Base-by-base conservation (phyloP, 1,140 invertebrate species). In the Scylla paramamosain region DNA sequence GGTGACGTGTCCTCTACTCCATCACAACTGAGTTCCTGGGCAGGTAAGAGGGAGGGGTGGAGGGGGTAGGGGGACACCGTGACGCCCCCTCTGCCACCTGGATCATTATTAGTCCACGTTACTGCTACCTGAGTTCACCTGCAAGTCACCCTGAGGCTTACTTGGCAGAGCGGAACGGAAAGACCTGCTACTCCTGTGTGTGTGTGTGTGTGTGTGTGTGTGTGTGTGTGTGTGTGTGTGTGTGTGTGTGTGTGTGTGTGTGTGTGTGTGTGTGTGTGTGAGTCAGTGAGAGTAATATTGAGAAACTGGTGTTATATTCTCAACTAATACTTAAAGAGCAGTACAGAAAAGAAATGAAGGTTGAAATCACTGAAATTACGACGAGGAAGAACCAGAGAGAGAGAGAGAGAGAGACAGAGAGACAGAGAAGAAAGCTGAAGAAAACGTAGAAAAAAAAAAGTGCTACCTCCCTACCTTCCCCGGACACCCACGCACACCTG, bases 131-230 rank as follows among this genome's bases (percentile, higher is more conserved):
- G 67, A 39, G 39, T 59, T 20, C 52, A 59, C 52, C 52, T 20
- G 52, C 52, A 59, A 59, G 52, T 59, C 52, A 59, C 20, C 52
- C 52, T 20, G 3, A n/a, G 67, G 20, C 67, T 77, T 77, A 77
- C 67, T 20, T 77, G 67, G 0, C 20, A 77, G 67, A 77, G 67
- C 67, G 20, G n/a, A 77, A 77, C 67, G n/a, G 59, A 25, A 20
- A 20, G 59, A 67, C 4, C 59, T 16, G 10, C 20, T 25, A 20
- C 20, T 20, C 59, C 20, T 77, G 67, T 77, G 67, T 77, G 67
- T 77, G 67, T 77, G 67, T 77, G 67, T 77, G 67, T 77, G 67
- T 77, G 67, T 77, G 67, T 77, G 67, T 77, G 67, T 77, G 67
- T 25, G 67, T 25, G 16, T 77, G 16, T 77, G 67, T 77, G 67